Evolutionary conservation across 2,888 invertebrate species (phyloP), one percentile per base, ranked within the genome.

Genomic region (Cheilosia vulpina): DNA sequence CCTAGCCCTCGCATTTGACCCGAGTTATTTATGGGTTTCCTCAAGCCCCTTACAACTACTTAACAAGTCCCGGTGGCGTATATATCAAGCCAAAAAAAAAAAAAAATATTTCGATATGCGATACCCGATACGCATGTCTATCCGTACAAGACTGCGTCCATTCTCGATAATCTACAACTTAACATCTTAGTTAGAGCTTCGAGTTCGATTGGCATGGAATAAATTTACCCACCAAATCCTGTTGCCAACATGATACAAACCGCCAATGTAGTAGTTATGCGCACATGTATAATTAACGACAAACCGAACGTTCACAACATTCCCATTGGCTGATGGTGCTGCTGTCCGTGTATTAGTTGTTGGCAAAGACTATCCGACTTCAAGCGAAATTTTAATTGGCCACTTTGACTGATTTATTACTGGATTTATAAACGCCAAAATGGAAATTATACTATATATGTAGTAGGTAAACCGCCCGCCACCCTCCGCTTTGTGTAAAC

Each of bases 401-500:
- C 77, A 75, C 78, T 71, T 58, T 80, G 87, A 84, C 84, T 87
- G 87, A 87, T 87, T 87, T 87, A 87, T 87, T 87, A 41, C 81
- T 72, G 62, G 76, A 87, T 85, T 81, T 85, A 85, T 85, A 81
- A 81, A 81, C 71, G 72, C 76, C 68, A 72, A 85, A 85, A 81
- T 81, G 66, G 55, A 77, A 85, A 81, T 81, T 81, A 77, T 58
- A 69, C n/a, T 4, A 31, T 17, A 27, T 2, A 27, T 27, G 6
- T 27, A 31, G 31, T 27, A 6, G 27, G 27, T 1, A 27, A 27
- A 0, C 27, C 27, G 7, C 27, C 27, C 27, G 27, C 27, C 27
- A 6, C 7, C 6, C 27, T 6, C 27, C 27, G 6, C 11, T 63
- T 62, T 63, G 17, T 62, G 11, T 68, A 43, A 57, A 47, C 63